Conservation (phyloP, 2,113 vertebrate species). For the Scolopax mira region DNA sequence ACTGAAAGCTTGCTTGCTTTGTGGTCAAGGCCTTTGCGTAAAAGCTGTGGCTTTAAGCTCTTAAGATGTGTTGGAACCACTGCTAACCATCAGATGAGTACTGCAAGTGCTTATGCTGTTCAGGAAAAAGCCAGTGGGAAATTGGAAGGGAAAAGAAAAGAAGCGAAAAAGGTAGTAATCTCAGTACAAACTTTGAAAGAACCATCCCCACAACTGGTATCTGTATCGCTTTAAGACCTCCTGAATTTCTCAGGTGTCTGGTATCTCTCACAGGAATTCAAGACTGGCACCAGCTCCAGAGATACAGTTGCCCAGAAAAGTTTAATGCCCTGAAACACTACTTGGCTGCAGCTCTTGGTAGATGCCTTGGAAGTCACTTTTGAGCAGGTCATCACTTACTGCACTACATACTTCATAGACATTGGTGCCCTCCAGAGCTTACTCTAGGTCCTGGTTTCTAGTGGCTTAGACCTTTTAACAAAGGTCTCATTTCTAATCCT, state of each 20-base stretch:
- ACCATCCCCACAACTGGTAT: neutral
- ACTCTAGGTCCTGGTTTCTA: neutral
- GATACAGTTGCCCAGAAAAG: neutral
- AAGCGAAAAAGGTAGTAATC: neutral
- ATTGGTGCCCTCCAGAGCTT: neutral
- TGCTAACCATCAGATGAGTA: neutral
- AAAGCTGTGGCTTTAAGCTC: neutral
- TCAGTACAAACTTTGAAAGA: neutral
- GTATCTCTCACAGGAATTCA: neutral
- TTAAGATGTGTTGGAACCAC: neutral
- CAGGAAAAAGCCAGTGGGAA: neutral
- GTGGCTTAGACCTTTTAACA: neutral
- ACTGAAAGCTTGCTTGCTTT: neutral
- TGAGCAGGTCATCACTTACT: neutral
- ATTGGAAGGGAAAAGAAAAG: neutral
- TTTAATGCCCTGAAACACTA: neutral
- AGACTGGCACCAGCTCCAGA: neutral
- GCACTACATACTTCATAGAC: neutral
- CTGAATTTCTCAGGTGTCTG: constrained; percentile 21
- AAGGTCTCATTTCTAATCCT: neutral
- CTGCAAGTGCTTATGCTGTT: neutral
- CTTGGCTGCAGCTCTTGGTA: neutral
- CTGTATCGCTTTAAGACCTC: constrained; percentile 16
- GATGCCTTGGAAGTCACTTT: constrained; percentile 50
- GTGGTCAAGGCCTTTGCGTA: neutral